Percentiles rank a stretch among this genome's conserved stretches.
Conservation (phyloP, 2,888 invertebrate genomes). For the Allolobophora icterica region DNA sequence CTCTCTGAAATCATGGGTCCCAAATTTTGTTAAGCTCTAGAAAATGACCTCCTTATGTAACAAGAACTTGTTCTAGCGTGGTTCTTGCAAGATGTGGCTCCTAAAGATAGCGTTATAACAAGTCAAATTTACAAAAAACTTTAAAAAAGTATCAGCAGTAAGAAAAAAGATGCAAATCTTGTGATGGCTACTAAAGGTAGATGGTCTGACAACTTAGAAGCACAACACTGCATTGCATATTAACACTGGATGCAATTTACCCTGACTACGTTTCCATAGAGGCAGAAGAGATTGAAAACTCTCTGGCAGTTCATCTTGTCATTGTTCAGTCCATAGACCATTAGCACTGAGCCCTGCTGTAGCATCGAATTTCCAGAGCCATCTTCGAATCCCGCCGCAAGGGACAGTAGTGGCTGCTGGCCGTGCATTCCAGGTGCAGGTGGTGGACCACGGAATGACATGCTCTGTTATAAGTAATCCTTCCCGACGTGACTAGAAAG, state of each 20-base stretch:
- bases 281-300: constrained; percentile 96
- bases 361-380: constrained; percentile 35
- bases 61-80: neutral
- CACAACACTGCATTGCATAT: neutral
- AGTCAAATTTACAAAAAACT: neutral
- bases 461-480: too few relatives aligned
- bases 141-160: neutral
- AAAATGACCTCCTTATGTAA: neutral
- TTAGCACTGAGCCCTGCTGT: constrained; percentile 79
- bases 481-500: too few relatives aligned
- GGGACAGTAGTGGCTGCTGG: neutral
- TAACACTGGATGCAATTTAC: constrained; percentile 70
- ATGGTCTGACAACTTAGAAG: neutral
- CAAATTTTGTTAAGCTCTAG: neutral
- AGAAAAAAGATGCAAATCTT: neutral
- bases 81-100: neutral
- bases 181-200: neutral
- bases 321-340: constrained; percentile 95
- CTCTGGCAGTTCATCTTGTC: constrained; percentile 92
- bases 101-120: neutral
- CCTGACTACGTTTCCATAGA: constrained; percentile 97
- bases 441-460: constrained; percentile 1
- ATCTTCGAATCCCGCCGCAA: constrained; percentile 29
- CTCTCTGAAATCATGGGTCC: neutral
- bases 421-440: neutral